A percentile compares a stretch with the other conserved stretches of the same genome.
phyloP scores from a whole-genome alignment of 1,140 invertebrate species.

The Drosophila melanica region DNA sequence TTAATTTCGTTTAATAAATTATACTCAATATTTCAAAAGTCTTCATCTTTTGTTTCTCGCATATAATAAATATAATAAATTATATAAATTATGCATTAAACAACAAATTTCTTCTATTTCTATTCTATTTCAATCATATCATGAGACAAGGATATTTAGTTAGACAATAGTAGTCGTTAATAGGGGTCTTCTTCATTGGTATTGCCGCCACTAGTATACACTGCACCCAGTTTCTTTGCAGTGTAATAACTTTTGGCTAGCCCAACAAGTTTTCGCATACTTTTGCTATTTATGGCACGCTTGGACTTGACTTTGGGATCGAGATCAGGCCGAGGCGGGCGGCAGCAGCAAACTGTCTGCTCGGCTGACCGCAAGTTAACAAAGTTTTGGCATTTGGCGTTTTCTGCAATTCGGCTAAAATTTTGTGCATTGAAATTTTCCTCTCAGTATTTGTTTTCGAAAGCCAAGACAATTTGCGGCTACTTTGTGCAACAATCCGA shows the following conservation, averaged over 20 bases:
- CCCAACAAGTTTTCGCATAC: constrained; percentile 39
- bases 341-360: constrained; percentile 39
- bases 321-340: constrained; percentile 14
- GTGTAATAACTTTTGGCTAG: constrained; percentile 45
- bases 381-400: constrained; percentile 50
- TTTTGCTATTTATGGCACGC: constrained; percentile 49
- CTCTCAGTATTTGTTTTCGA: constrained; percentile 30
- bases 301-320: constrained; percentile 36
- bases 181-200: no score
- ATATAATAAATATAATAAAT: no score
- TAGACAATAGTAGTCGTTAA: no score
- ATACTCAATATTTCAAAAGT: no score
- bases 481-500: constrained; percentile 37
- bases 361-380: constrained; percentile 45
- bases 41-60: no score
- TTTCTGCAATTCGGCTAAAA: constrained; percentile 36
- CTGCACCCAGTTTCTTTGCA: background rate
- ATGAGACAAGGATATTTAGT: no score
- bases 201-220: no score
- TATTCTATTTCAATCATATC: no score
- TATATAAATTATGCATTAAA: no score
- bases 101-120: no score
- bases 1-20: no score
- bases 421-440: constrained; percentile 35
- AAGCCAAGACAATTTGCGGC: constrained; percentile 53